Conservation (phyloP, 2,888 invertebrate species). For the Bedellia somnulentella region DNA sequence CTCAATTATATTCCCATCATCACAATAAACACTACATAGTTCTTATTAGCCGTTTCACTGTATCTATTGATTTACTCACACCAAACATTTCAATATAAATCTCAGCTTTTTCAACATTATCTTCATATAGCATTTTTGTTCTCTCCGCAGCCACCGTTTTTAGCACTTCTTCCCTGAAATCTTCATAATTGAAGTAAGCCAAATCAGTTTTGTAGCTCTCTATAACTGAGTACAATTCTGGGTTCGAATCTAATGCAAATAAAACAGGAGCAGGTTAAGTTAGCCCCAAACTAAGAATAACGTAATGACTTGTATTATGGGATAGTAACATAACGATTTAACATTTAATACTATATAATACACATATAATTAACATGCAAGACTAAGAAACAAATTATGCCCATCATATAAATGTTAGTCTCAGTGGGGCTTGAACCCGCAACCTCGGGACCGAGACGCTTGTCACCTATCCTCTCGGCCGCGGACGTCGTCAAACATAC, state of each 20-base stretch:
- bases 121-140: constrained; percentile 26
- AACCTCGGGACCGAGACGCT: too few relatives aligned
- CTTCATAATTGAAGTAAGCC: constrained; percentile 63
- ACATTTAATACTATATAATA: too few relatives aligned
- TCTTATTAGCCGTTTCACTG: constrained; percentile 38
- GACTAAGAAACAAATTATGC: too few relatives aligned
- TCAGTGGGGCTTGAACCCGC: too few relatives aligned
- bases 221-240: constrained; percentile 59
- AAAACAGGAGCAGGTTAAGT: constrained; percentile 84
- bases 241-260: constrained; percentile 76
- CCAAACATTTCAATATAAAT: constrained; percentile 32
- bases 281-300: too few relatives aligned
- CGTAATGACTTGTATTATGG: too few relatives aligned
- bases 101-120: constrained; percentile 32
- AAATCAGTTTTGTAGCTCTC: constrained; percentile 61
- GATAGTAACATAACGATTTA: too few relatives aligned
- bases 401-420: too few relatives aligned
- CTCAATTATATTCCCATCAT: neutral
- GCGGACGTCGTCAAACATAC: too few relatives aligned
- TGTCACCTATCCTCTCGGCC: too few relatives aligned
- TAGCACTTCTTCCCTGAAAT: constrained; percentile 33
- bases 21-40: constrained; percentile 18
- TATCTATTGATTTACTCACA: constrained; percentile 28
- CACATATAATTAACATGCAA: too few relatives aligned
- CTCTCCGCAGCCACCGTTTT: constrained; percentile 35